Evolutionary conservation across 2,113 vertebrate genomes (phyloP).

Genomic region (Blennius ocellaris): DNA sequence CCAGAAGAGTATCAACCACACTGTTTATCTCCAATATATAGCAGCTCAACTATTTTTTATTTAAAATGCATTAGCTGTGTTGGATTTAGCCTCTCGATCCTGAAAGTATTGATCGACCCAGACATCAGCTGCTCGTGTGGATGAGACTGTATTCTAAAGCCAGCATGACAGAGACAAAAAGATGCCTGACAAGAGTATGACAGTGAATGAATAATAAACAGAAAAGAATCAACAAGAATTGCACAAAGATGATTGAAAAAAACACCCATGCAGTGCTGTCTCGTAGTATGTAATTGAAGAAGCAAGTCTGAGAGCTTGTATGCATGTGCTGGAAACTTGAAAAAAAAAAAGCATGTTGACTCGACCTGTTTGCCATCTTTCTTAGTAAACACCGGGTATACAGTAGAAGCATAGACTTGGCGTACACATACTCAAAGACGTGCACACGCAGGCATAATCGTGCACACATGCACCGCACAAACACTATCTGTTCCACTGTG

Average conservation of each 20-base stretch:
- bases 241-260: background rate
- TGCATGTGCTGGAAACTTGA: slow-evolving; percentile 41
- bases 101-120: background rate
- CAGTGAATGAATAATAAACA: background rate
- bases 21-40: background rate
- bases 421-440: slow-evolving; percentile 39
- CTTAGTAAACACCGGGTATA: slow-evolving; percentile 65
- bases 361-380: slow-evolving; percentile 55
- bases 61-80: background rate
- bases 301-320: slow-evolving; percentile 5
- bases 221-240: background rate
- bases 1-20: background rate
- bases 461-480: slow-evolving; percentile 43
- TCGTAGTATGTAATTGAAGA: background rate
- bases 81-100: background rate
- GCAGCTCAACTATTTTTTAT: background rate
- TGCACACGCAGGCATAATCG: slow-evolving; percentile 19
- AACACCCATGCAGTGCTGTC: background rate
- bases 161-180: slow-evolving; percentile 2
- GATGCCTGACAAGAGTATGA: background rate
- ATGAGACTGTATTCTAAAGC: background rate
- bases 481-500: slow-evolving; percentile 48
- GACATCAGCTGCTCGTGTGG: background rate
- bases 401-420: slow-evolving; percentile 55
- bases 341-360: slow-evolving; percentile 54